phyloP scores from a whole-genome alignment of 2,888 invertebrate species.

The Orthosia gothica region DNA sequence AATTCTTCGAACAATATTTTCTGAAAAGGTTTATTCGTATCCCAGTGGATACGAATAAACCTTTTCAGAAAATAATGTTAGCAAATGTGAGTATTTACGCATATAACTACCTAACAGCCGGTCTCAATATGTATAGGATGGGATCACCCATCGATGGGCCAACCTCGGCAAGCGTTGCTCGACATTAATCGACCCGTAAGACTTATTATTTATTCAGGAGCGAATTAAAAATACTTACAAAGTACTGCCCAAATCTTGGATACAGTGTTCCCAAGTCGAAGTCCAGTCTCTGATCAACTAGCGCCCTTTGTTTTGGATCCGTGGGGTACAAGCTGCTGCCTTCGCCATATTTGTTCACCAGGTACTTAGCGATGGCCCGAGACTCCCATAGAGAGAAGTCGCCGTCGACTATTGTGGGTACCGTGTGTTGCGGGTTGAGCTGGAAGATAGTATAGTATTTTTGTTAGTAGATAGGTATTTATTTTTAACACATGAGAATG shows the following conservation, averaged over 20 bases:
- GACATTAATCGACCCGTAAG: too few relatives aligned
- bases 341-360: conserved; percentile 95
- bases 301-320: conserved; percentile 93
- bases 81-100: too few relatives aligned
- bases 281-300: conserved; percentile 94
- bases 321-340: conserved; percentile 94
- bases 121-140: too few relatives aligned
- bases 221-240: conserved; percentile 88
- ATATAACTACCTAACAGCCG: too few relatives aligned
- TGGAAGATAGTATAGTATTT: conserved; percentile 75
- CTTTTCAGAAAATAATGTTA: too few relatives aligned
- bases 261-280: conserved; percentile 95
- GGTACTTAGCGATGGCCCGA: conserved; percentile 94
- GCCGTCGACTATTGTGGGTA: conserved; percentile 96
- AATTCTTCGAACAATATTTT: too few relatives aligned
- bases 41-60: too few relatives aligned
- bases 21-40: too few relatives aligned
- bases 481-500: background rate
- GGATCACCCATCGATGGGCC: too few relatives aligned
- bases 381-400: conserved; percentile 96
- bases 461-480: background rate
- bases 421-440: conserved; percentile 95
- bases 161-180: too few relatives aligned
- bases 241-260: conserved; percentile 92
- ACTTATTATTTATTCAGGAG: too few relatives aligned